Evolutionary conservation across 37 sponge, comb jelly and placozoan genomes (phyloP), one percentile per base, ranked within the genome.

Genomic region (Geodia barretti): DNA sequence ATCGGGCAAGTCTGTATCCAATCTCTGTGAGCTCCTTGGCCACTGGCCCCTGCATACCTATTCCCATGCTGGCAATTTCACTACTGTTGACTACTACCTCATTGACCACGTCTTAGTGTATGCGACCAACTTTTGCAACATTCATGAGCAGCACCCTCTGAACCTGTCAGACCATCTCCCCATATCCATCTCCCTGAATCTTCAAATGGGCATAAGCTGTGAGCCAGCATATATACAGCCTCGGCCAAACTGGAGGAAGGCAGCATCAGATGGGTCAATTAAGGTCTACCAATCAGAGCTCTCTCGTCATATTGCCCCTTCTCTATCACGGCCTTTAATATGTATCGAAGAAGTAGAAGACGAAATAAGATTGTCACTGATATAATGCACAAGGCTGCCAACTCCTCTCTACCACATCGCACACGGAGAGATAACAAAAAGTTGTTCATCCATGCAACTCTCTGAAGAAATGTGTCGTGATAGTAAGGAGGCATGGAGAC

Each of bases 151-250:
- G 11, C 62, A 58, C 7, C 63, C 77, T 32, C 63, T 58, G 2
- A 76, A 76, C 34, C 17, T 76, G 11, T 76, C 63, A 5, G 77
- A 76, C 14, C 77, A 76, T 24, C 77, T 76, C 28, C 62, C 77
- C 11, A 31, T 61, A 3, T 25, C 62, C 2, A 3, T 76, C 4
- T 23, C 25, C 33, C 34, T 69, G 28, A 35, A 69, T 14, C 37
- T 31, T 2, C 33, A 7, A 30, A 3, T 7, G 28, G 70, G 37
- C 2, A 33, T 76, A 17, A n/a, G n/a, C n/a, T n/a, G n/a, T n/a
- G n/a, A n/a, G n/a, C n/a, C n/a, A n/a, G n/a, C n/a, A n/a, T n/a
- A n/a, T n/a, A n/a, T n/a, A n/a, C n/a, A n/a, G n/a, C n/a, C n/a
- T n/a, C n/a, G n/a, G n/a, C n/a, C n/a, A n/a, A 34, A 69, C 34